phyloP scores from a whole-genome alignment of 2,797 vertebrate species.

The Manis pentadactyla region DNA sequence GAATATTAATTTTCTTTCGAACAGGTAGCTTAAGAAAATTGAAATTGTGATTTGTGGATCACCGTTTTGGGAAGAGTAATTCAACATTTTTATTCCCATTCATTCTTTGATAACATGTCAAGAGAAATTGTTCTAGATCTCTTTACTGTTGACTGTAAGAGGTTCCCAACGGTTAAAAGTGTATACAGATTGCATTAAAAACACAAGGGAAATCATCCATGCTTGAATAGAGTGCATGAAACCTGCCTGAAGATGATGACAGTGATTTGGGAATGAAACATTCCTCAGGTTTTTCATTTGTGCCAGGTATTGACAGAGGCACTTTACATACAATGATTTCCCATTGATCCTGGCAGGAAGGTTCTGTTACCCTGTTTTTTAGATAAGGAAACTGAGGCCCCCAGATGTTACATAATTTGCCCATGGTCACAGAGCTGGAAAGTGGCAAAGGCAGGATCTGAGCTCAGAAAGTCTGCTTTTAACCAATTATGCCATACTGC shows the following conservation, averaged over 20 bases:
- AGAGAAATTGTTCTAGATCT: neutral
- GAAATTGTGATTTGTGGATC: slow-evolving; percentile 5
- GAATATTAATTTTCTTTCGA: slow-evolving; percentile 31
- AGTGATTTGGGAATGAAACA: neutral
- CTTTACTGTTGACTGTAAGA: neutral
- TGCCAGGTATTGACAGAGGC: neutral
- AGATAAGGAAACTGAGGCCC: neutral
- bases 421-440: neutral
- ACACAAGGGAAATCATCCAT: neutral
- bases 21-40: neutral
- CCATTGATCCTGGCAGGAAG: neutral
- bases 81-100: neutral
- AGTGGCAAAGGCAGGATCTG: neutral
- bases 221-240: neutral
- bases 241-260: neutral
- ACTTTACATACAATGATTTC: neutral
- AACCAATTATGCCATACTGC: fast-evolving
- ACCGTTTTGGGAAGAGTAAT: neutral
- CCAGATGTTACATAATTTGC: neutral
- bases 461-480: neutral
- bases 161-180: neutral
- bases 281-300: neutral
- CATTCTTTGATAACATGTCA: neutral
- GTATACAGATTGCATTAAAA: neutral
- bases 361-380: neutral